These are phyloP conservation scores for Cantharis rufa DNA, from an alignment of 2,888 invertebrate species.

Conservation along the genomic window DNA sequence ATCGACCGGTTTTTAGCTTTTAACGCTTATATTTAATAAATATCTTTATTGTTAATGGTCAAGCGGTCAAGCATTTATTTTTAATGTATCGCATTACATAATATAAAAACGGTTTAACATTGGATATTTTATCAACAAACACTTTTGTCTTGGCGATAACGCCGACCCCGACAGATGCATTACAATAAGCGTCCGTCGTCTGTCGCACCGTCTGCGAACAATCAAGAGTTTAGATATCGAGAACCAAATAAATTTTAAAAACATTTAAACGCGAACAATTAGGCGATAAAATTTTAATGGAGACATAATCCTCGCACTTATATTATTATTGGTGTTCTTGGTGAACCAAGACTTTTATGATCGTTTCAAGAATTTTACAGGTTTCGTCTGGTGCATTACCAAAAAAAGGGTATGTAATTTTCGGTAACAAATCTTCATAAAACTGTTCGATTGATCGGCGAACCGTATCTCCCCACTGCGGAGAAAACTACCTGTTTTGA, in stretches of 20 bases:
- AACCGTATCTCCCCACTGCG: neutral
- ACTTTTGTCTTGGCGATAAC: neutral
- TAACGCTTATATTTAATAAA: neutral
- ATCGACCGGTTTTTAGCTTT: conserved; percentile 10
- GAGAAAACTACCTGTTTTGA: neutral
- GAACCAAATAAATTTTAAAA: neutral
- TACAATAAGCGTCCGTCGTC: neutral
- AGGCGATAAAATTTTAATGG: neutral
- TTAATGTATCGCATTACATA: neutral
- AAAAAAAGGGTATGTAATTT: neutral
- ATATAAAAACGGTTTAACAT: neutral
- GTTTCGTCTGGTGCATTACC: neutral
- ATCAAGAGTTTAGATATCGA: neutral
- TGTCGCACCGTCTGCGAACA: neutral
- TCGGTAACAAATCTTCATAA: neutral
- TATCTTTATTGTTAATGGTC: neutral
- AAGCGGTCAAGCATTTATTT: neutral
- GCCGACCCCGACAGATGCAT: neutral
- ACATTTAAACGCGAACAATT: neutral
- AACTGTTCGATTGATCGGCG: neutral
- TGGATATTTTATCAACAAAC: neutral
- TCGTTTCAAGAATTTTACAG: neutral
- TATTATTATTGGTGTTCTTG: neutral
- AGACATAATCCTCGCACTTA: neutral
- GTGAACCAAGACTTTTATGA: neutral